Evolutionary conservation across 2,113 vertebrate genomes (phyloP), one percentile per base, ranked within the genome.

Genomic region (Lepus timidus): DNA sequence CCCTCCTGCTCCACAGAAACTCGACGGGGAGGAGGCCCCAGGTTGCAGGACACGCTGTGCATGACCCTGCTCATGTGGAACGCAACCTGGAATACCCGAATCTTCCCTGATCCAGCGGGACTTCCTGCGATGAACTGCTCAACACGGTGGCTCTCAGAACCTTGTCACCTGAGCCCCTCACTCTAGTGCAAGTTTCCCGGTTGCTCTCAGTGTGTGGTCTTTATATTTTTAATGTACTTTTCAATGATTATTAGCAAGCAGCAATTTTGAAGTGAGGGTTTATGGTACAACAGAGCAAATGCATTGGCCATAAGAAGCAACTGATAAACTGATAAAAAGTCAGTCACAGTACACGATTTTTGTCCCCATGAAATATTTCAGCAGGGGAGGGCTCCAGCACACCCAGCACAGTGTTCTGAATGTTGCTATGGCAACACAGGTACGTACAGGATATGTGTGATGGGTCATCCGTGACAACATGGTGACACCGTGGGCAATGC

Each of bases 301-400:
- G 9, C 23, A 23, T 52, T 20, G 70, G 84, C 27, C 70, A 33
- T 25, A 74, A 64, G 14, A 71, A 27, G 39, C 10, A 49, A 64
- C 0, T 67, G 33, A 33, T 33, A 33, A 33, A 33, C 33, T 33
- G 33, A 58, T 68, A 85, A 76, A 91, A 65, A 58, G 39, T 1
- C 11, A 4, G n/a, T 39, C 64, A 10, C 44, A 7, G 1, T 8
- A 51, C 75, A 13, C 12, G 22, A 19, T 49, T 52, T 82, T 75
- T 96, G 83, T 87, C 83, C 61, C 70, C 51, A n/a, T 13, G n/a
- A 84, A 92, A 61, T 89, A 74, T 84, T 89, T 90, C 85, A 91
- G 62, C 85, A 90, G 97, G 71, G 61, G 94, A 71, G 67, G 31
- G 13, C 6, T 25, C 36, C 31, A 17, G 44, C 22, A 16, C 22